Evolutionary conservation across 2,797 vertebrate genomes (phyloP).

Genomic region (Periparus ater): DNA sequence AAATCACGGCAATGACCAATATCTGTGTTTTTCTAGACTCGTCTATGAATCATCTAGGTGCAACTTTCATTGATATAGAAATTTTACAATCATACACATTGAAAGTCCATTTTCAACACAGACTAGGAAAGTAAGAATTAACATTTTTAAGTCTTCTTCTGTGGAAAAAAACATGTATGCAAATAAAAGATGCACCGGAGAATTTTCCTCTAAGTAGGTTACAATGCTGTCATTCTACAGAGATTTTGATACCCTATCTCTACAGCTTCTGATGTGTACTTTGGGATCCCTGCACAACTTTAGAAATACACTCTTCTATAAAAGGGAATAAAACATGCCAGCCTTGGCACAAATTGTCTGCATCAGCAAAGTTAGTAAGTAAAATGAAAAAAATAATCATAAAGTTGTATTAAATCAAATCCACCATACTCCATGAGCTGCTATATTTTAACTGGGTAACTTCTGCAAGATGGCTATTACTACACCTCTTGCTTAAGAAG

Average conservation of each 20-base stretch:
- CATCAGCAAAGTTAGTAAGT: background rate
- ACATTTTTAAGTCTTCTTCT: background rate
- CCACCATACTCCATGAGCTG: background rate
- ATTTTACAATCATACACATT: background rate
- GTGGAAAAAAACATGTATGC: background rate
- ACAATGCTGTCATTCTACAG: background rate
- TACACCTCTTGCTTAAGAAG: background rate
- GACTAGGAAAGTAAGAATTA: background rate
- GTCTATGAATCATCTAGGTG: background rate
- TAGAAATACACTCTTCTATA: background rate
- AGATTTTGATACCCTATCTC: background rate
- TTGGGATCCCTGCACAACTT: constrained; percentile 8
- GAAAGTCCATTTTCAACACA: background rate
- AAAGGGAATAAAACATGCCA: constrained; percentile 30
- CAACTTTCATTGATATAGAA: background rate
- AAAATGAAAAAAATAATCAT: background rate
- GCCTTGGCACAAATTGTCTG: background rate
- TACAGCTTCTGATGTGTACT: background rate
- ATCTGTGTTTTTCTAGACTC: background rate
- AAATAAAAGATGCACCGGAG: background rate
- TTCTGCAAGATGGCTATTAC: background rate
- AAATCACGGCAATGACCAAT: background rate
- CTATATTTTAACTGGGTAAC: background rate
- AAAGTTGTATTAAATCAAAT: background rate
- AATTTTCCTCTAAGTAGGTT: constrained; percentile 27